Base-by-base conservation (phyloP, 1,140 invertebrate genomes). In the Ganaspis sp. region DNA sequence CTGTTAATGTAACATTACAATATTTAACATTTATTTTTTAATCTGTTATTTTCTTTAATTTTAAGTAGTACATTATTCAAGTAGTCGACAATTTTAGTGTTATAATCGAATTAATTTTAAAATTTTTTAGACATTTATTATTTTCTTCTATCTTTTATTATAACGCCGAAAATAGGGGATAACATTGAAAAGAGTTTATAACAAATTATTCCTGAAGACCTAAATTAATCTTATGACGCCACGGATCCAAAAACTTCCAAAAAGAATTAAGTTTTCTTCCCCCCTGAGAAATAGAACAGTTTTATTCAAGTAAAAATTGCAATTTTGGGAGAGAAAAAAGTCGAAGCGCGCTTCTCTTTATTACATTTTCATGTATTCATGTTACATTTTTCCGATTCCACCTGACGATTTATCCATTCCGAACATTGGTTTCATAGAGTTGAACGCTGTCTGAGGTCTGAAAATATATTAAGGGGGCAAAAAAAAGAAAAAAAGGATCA, bases 171-270 rank as follows among this genome's bases (percentile, higher is more conserved):
- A 34, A 6, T 34, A 34, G 6, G 29, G 29, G 2, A 34, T 6
- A 34, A 34, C 29, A 34, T 34, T 34, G 2, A 34, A 34, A 34
- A 34, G 6, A 34, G 29, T 17, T 49, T 17, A n/a, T 17, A 17
- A 40, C 4, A 2, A 40, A 40, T 49, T 64, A 23, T 12, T 58
- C 54, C 83, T 72, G 71, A 83, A 40, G 45, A 42, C 73, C 40
- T 74, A 77, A 69, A 77, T 77, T 29, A 38, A 9, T 72, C 19
- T 34, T 42, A 17, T 73, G 17, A 45, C 75, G n/a, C 1, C 70
- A 64, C 70, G 75, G 38, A 77, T 81, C 69, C 29, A 54, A 15
- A 79, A 21, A 53, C 75, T 58, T 81, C 34, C 73, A 49, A 1
- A 75, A 72, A 54, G 45, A 26, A 45, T 17, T 19, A 54, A 19